phyloP scores from a whole-genome alignment of 2,113 vertebrate genomes.

The Peromyscus maniculatus region DNA sequence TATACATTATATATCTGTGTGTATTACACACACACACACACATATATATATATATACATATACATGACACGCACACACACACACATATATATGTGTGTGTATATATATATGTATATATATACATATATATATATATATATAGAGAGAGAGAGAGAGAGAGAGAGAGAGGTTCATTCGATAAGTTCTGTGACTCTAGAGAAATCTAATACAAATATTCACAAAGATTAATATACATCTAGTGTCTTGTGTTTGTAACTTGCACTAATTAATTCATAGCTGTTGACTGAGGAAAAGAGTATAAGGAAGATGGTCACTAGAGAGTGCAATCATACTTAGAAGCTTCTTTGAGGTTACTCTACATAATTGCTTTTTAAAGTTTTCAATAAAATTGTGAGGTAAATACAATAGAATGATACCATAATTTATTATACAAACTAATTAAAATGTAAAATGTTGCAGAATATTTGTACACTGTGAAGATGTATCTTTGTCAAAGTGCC shows the following conservation, averaged over 20 bases:
- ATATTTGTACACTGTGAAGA: too few relatives aligned
- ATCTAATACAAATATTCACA: neutral
- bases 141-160: too few relatives aligned
- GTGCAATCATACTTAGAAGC: neutral
- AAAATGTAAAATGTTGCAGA: neutral
- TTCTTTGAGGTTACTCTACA: neutral
- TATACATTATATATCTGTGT: too few relatives aligned
- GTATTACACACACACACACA: too few relatives aligned
- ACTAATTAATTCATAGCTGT: neutral
- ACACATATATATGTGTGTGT: too few relatives aligned
- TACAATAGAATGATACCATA: neutral
- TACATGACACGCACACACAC: too few relatives aligned
- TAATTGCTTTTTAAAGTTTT: neutral
- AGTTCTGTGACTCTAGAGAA: too few relatives aligned
- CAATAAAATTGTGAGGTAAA: neutral
- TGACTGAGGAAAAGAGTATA: neutral
- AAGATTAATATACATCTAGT: neutral
- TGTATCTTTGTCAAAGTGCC: too few relatives aligned
- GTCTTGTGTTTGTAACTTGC: neutral
- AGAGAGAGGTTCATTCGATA: too few relatives aligned
- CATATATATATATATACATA: too few relatives aligned
- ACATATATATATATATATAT: too few relatives aligned
- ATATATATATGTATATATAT: too few relatives aligned
- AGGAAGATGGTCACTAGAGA: neutral
- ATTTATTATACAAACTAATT: neutral